These are phyloP conservation scores for Philantomba maxwellii DNA, from an alignment of 2,113 vertebrate species.

Conservation along the genomic window DNA sequence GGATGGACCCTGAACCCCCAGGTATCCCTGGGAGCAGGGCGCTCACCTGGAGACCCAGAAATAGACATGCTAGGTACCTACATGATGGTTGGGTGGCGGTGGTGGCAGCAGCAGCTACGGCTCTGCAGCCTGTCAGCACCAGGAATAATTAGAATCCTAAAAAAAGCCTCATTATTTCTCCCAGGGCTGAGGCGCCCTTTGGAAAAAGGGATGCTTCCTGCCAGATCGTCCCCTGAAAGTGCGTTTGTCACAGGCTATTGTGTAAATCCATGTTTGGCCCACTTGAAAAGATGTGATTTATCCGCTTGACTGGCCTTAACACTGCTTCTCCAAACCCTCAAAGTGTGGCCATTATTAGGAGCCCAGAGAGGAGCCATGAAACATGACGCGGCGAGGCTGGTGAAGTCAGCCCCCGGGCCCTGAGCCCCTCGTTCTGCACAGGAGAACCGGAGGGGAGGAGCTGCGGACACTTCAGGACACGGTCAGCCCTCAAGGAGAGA, in stretches of 20 bases:
- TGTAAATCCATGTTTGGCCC: slow-evolving; percentile 71
- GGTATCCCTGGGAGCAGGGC: neutral
- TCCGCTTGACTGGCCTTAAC: slow-evolving; percentile 74
- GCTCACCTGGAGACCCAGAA: neutral
- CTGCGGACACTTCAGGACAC: neutral
- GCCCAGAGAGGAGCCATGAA: slow-evolving; percentile 46
- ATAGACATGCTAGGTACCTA: accelerated
- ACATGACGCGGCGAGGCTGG: slow-evolving; percentile 26
- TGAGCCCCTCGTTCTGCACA: accelerated
- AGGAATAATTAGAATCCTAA: neutral
- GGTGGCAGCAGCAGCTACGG: accelerated
- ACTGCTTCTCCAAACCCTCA: slow-evolving; percentile 71
- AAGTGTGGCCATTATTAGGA: slow-evolving; percentile 55
- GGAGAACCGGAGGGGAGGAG: accelerated
- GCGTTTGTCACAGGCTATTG: slow-evolving; percentile 71
- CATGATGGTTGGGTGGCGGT: too few relatives aligned
- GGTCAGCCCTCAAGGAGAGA: neutral
- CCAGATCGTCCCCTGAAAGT: slow-evolving; percentile 68
- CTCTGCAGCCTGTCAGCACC: neutral
- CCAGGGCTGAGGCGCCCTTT: slow-evolving; percentile 8
- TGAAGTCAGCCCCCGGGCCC: slow-evolving; percentile 1
- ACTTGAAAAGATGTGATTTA: slow-evolving; percentile 68
- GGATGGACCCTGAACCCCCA: accelerated
- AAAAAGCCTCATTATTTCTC: slow-evolving; percentile 39
- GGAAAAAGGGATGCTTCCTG: slow-evolving; percentile 72